These are phyloP conservation scores for Garrulus glandarius DNA, from an alignment of 2,797 vertebrate genomes.

Conservation along the genomic window DNA sequence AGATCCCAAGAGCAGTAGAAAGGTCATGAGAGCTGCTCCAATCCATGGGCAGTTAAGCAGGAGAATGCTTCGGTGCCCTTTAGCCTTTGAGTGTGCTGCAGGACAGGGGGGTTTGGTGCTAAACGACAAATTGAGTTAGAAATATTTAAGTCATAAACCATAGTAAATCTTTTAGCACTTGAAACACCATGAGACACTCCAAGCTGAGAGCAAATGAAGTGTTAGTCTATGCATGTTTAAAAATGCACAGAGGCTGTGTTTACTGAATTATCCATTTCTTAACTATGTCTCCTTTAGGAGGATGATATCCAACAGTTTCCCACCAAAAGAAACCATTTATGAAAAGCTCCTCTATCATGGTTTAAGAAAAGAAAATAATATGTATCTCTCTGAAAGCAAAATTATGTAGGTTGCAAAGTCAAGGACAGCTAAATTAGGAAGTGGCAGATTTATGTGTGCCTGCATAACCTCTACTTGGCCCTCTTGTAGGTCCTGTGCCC, in stretches of 20 bases:
- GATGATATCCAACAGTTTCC: neutral
- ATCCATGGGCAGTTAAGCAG: conserved; percentile 16
- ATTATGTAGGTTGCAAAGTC: conserved; percentile 43
- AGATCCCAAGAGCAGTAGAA: neutral
- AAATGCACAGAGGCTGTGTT: neutral
- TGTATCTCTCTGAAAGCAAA: neutral
- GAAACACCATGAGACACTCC: conserved; percentile 42
- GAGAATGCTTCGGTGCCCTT: conserved; percentile 67
- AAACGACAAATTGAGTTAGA: conserved; percentile 79
- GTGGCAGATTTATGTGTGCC: conserved; percentile 51
- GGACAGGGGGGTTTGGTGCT: conserved; percentile 71
- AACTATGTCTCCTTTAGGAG: neutral
- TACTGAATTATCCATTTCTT: conserved; percentile 24
- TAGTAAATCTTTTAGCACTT: conserved; percentile 75
- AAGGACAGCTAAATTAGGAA: conserved; percentile 55
- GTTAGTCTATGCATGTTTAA: conserved; percentile 50
- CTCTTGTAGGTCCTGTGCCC: conserved; percentile 52
- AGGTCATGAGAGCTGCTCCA: neutral
- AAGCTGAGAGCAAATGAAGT: conserved; percentile 67
- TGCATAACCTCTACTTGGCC: conserved; percentile 30
- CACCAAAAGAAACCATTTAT: neutral
- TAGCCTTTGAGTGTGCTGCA: conserved; percentile 70
- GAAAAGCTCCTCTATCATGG: neutral
- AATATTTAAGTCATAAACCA: conserved; percentile 79
- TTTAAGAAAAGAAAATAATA: neutral